Evolutionary conservation across 1,140 invertebrate genomes (phyloP).

Genomic region (Philopotamus ludificatus): DNA sequence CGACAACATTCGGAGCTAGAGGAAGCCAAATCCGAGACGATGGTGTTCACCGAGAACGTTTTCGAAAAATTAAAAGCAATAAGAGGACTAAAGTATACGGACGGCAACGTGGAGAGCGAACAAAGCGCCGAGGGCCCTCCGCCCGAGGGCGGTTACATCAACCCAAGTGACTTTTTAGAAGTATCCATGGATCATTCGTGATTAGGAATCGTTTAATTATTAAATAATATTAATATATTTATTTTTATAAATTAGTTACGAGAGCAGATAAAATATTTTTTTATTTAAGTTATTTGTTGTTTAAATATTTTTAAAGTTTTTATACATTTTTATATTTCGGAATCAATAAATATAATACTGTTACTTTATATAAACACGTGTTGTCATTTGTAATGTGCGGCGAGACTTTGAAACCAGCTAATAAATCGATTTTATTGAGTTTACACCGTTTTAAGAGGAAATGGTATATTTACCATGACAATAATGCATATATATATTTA

Average conservation of each 20-base stretch:
- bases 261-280: constrained; percentile 33
- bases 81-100: constrained; percentile 6
- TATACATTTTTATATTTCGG: constrained; percentile 42
- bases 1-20: constrained; percentile 36
- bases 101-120: constrained; percentile 10
- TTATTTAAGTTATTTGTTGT: constrained; percentile 42
- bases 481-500: not conserved
- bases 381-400: constrained; percentile 10
- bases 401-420: not conserved
- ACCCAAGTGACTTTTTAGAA: constrained; percentile 40
- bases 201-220: constrained; percentile 34
- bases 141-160: constrained; percentile 32
- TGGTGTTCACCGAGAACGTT: constrained; percentile 20
- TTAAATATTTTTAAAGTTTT: constrained; percentile 40
- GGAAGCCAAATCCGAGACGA: constrained; percentile 20
- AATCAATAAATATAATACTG: constrained; percentile 42
- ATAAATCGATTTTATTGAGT: not conserved
- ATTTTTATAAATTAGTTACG: constrained; percentile 40
- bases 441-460: not conserved
- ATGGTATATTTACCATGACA: not conserved
- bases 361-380: constrained; percentile 32
- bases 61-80: constrained; percentile 11
- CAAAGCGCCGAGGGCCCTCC: constrained; percentile 20
- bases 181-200: constrained; percentile 40
- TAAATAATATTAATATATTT: constrained; percentile 37